A percentile compares a stretch with the other conserved stretches of the same genome.
These are phyloP conservation scores for Pollenia angustigena DNA, from an alignment of 2,888 invertebrate species.

Conservation along the genomic window DNA sequence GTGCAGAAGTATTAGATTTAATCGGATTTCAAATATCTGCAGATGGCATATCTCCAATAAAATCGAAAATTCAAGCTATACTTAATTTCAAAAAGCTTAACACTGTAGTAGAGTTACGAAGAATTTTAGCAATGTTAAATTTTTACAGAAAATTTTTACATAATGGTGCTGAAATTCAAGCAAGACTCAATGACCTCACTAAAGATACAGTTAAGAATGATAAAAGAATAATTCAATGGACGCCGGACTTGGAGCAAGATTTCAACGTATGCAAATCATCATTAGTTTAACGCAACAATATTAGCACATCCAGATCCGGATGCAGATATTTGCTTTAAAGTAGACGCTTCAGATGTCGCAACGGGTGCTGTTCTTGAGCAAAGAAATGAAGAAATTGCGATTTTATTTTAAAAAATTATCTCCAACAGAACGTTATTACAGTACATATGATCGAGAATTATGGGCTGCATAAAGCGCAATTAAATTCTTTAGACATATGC, in stretches of 20 bases:
- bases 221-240: background rate
- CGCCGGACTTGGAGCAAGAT: background rate
- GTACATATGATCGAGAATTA: slow-evolving; percentile 4
- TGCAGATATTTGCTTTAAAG: slow-evolving; percentile 3
- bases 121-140: too few species aligned
- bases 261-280: too few species aligned
- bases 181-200: too few species aligned
- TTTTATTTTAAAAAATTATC: slow-evolving; percentile 16
- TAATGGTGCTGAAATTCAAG: too few species aligned
- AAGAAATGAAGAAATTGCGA: background rate
- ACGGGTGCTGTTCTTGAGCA: slow-evolving; percentile 13
- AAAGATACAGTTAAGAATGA: too few species aligned
- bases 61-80: slow-evolving; percentile 16
- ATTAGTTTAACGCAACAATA: background rate
- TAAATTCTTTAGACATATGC: slow-evolving; percentile 10
- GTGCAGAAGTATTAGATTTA: slow-evolving; percentile 11
- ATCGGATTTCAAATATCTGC: slow-evolving; percentile 1
- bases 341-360: background rate
- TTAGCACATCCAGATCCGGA: background rate
- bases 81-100: background rate
- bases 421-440: slow-evolving; percentile 3
- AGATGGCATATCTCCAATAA: slow-evolving; percentile 2
- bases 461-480: slow-evolving; percentile 11
- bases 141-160: too few species aligned
- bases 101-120: background rate